A percentile compares a stretch with the other conserved stretches of the same genome.
These are phyloP conservation scores for Parnassius glacialis DNA, from an alignment of 2,888 invertebrate genomes.

Conservation along the genomic window DNA sequence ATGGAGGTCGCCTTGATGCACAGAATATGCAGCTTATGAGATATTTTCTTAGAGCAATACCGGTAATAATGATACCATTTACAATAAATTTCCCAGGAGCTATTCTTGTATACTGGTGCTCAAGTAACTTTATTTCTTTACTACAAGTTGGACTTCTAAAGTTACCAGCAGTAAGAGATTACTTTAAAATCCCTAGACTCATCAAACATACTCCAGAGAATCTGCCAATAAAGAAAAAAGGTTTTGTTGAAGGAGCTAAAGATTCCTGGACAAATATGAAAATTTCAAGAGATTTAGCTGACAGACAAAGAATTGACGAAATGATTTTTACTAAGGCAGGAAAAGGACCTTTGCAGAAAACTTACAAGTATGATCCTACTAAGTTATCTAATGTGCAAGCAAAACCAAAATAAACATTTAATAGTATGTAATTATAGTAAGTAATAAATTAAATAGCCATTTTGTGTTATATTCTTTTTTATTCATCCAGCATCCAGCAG, in stretches of 20 bases:
- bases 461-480: not conserved
- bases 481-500: too few species aligned
- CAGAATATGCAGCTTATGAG: constrained; percentile 86
- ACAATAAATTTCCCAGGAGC: constrained; percentile 94
- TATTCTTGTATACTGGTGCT: constrained; percentile 94
- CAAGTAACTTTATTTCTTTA: constrained; percentile 92
- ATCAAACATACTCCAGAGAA: constrained; percentile 78
- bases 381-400: constrained; percentile 77
- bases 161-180: constrained; percentile 86
- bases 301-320: constrained; percentile 88
- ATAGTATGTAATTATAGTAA: constrained; percentile 25
- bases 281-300: constrained; percentile 87
- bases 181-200: constrained; percentile 87
- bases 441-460: not conserved
- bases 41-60: constrained; percentile 87
- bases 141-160: constrained; percentile 89
- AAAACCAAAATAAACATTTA: constrained; percentile 74
- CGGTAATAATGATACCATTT: constrained; percentile 90
- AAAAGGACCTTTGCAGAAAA: constrained; percentile 91
- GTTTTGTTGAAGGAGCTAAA: constrained; percentile 88
- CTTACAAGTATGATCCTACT: constrained; percentile 92
- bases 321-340: constrained; percentile 91
- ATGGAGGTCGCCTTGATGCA: constrained; percentile 84
- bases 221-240: constrained; percentile 86
- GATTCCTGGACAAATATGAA: constrained; percentile 93